Base-by-base conservation (phyloP, 2,113 vertebrate species). In the Ptilorrhoa leucosticta region DNA sequence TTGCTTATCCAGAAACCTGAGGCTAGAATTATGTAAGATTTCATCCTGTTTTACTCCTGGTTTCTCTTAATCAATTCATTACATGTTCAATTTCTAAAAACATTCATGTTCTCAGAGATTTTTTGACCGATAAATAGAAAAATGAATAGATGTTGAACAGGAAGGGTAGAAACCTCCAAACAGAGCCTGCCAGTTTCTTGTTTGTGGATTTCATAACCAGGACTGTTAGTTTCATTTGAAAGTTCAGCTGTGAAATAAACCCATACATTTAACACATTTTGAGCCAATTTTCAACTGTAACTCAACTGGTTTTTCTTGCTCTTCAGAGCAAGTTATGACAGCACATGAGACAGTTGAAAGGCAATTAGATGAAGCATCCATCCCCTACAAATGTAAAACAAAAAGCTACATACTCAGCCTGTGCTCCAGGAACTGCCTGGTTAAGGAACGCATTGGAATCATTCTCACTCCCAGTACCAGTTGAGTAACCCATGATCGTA, bases 371-470 rank as follows among this genome's bases (percentile, higher is more conserved):
- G 72, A 91, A 92, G 75, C 64, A 94, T 45, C 57, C 72, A 65
- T 57, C 83, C 77, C 57, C 63, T 90, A 75, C 12, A 69, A 64
- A 65, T 7, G 53, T 54, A 76, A 77, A 90, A 7, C 53, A 87
- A 61, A 82, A 87, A 50, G 71, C 27, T 81, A 64, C 96, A 0
- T 98, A 98, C 98, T 95, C 93, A 93, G 98, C 97, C 91, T 97
- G 96, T 13, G 99, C 98, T 97, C 98, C 98, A 6, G 99, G 83
- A 70, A 99, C 98, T 60, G 99, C 99, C 96, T 98, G 99, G 95
- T 99, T 99, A 82, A 99, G 97, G 96, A 98, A 99, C 0, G 99
- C 97, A 22, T 83, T 66, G 0, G 89, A 42, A 13, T 88, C 73
- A 19, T 73, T 70, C 47, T 93, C 87, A 0, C 57, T 77, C 8